Conservation (phyloP, 2,113 vertebrate genomes). For the Bothrops jararaca region DNA sequence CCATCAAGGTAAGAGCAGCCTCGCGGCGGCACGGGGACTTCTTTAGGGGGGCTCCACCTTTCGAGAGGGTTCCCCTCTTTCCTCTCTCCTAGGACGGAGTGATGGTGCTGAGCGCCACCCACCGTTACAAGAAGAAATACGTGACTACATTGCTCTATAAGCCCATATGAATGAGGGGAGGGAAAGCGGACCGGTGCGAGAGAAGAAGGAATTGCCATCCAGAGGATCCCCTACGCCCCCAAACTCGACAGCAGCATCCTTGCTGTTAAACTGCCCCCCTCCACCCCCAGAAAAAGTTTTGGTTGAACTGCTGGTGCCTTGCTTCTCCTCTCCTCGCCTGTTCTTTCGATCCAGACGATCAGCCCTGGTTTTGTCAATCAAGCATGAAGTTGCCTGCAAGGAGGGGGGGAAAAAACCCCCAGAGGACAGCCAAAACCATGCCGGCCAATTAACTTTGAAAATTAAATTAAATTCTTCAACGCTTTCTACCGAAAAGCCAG, state of each 20-base stretch:
- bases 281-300: slow-evolving; percentile 40
- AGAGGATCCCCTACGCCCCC: slow-evolving; percentile 43
- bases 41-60: not conserved
- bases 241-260: slow-evolving; percentile 38
- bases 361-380: too few species aligned
- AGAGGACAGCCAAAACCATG: not conserved
- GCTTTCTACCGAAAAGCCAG: not conserved
- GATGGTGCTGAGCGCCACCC: slow-evolving; percentile 97
- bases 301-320: slow-evolving; percentile 41
- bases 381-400: not conserved
- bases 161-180: slow-evolving; percentile 78
- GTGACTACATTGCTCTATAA: slow-evolving; percentile 98
- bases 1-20: slow-evolving; percentile 82
- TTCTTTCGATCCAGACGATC: not conserved
- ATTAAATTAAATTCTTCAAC: not conserved
- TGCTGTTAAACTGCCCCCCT: slow-evolving; percentile 28
- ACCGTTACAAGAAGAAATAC: slow-evolving; percentile 97
- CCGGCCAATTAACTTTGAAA: not conserved
- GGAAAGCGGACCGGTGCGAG: slow-evolving; percentile 22
- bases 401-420: not conserved
- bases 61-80: not conserved
- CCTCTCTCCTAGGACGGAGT: slow-evolving; percentile 85
- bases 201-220: slow-evolving; percentile 39
- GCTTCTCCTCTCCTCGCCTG: slow-evolving; percentile 35
- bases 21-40: fast-evolving